Base-by-base conservation (phyloP, 1,140 invertebrate species). In the Leptopilina clavipes region DNA sequence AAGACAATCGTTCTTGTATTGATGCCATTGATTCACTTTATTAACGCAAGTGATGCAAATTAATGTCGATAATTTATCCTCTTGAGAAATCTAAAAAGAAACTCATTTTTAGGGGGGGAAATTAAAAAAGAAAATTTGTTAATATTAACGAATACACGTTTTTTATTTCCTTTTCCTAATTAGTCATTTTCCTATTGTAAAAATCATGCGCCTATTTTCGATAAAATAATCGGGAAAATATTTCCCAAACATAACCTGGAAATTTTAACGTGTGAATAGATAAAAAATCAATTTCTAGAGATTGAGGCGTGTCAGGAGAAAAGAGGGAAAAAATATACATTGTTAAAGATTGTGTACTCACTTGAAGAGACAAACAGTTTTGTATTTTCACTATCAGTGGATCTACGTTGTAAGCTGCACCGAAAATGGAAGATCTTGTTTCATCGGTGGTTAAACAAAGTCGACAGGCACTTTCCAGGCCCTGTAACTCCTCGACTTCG, bases 311-410 rank as follows among this genome's bases (percentile, higher is more conserved):
- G 45, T 48, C 45, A 48, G n/a, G 1, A 52, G 48, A 40, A 40
- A 40, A 17, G 2, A 56, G 17, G 9, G 31, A 25, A 72, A 56
- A 25, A 14, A 70, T n/a, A n/a, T n/a, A 48, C 37, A 17, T 56
- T 40, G n/a, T 25, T 70, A 9, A 25, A 48, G 48, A 54, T 31
- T 54, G 1, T 12, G 17, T 22, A 90, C 91, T 72, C 87, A 93
- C 93, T 92, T 93, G 89, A 75, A 94, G 91, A 71, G 92, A 92
- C 78, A 93, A 89, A 81, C 92, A 93, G 81, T 91, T 90, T 83
- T 91, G 90, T 79, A 94, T 94, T 89, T 93, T 93, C 44, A 87
- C 90, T 54, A 90, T 91, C 74, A 94, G 87, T 12, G 89, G 79
- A 78, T 90, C 84, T 80, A 89, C 84, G 82, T 91, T 87, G 82